phyloP scores from a whole-genome alignment of 37 sponge, comb jelly and placozoan species.

The Chondrilla cf. caribensis region DNA sequence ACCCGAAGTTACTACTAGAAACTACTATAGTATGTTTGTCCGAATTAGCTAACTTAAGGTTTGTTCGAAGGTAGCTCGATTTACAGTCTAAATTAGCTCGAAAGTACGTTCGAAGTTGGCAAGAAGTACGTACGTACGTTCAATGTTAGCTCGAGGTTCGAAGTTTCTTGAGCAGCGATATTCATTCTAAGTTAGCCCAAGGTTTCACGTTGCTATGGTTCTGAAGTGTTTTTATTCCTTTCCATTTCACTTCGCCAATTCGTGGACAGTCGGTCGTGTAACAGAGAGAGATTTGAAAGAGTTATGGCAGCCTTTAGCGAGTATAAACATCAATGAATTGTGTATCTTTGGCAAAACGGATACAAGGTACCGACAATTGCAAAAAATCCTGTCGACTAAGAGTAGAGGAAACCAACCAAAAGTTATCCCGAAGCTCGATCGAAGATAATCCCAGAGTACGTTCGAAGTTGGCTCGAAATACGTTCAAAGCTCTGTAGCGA shows the following conservation, averaged over 20 bases:
- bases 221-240: neutral
- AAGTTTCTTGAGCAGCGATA: too few relatives aligned
- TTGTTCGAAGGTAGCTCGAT: neutral
- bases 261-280: too few relatives aligned
- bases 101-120: neutral
- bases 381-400: neutral
- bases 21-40: neutral
- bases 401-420: too few relatives aligned
- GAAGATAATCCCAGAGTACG: neutral
- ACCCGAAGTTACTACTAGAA: neutral
- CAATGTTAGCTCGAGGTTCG: neutral
- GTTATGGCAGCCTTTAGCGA: conserved; percentile 16
- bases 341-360: conserved; percentile 4
- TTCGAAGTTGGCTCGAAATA: neutral
- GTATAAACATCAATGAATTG: conserved; percentile 21
- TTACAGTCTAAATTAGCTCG: neutral
- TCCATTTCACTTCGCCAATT: too few relatives aligned
- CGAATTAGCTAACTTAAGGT: neutral
- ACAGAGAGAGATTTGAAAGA: neutral
- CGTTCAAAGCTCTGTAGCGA: neutral
- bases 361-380: conserved; percentile 25
- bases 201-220: neutral
- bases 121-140: neutral
- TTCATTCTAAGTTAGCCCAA: neutral
- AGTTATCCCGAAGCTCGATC: neutral